Percentiles rank a stretch among this genome's conserved stretches.
These are phyloP conservation scores for Bugula neritina DNA, from an alignment of 2,888 invertebrate species.

Conservation along the genomic window DNA sequence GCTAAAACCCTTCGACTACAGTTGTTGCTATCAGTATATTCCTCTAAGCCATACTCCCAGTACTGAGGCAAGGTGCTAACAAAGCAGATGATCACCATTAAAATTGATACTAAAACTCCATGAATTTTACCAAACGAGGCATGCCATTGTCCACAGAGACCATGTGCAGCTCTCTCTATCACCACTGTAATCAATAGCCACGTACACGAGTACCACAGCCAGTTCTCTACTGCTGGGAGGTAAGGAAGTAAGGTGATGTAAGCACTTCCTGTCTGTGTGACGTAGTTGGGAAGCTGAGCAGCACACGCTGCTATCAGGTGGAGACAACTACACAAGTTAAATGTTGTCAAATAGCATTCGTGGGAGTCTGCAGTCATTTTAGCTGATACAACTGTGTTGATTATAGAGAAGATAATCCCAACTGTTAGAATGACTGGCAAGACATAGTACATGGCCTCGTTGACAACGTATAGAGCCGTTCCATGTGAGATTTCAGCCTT, in stretches of 20 bases:
- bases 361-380: conserved; percentile 40
- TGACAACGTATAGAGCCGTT: neutral
- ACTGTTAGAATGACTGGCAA: conserved; percentile 41
- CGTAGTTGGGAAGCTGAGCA: conserved; percentile 41
- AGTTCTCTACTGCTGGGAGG: conserved; percentile 34
- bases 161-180: conserved; percentile 37
- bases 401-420: conserved; percentile 40
- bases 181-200: conserved; percentile 48
- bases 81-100: conserved; percentile 35
- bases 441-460: conserved; percentile 36
- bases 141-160: conserved; percentile 32
- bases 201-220: conserved; percentile 46
- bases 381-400: conserved; percentile 42
- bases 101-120: conserved; percentile 3
- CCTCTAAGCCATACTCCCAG: conserved; percentile 44
- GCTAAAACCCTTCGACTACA: conserved; percentile 17
- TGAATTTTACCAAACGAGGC: conserved; percentile 24
- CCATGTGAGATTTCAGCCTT: too few relatives aligned
- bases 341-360: conserved; percentile 45
- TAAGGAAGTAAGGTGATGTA: conserved; percentile 3
- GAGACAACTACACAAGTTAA: conserved; percentile 38
- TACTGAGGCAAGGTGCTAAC: conserved; percentile 46
- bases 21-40: conserved; percentile 34
- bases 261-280: conserved; percentile 26
- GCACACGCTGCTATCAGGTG: conserved; percentile 37